These are phyloP conservation scores for Brachyptera risi DNA, from an alignment of 2,888 invertebrate species.

Conservation along the genomic window DNA sequence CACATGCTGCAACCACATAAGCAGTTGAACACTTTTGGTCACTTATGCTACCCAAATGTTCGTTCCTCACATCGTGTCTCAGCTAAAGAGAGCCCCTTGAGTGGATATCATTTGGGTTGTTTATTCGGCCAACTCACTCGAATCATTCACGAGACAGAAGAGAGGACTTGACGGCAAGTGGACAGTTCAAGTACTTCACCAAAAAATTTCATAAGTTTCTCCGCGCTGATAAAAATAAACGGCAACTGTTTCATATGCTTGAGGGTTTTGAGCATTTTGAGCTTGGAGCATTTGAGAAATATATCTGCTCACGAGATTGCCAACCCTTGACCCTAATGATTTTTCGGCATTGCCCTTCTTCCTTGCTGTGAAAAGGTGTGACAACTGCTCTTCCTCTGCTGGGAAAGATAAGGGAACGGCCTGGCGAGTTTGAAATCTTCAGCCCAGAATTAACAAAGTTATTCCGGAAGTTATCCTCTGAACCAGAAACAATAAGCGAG, in stretches of 20 bases:
- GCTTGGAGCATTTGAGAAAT: too few species aligned
- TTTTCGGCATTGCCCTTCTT: too few species aligned
- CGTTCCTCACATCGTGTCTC: background rate
- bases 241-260: slow-evolving; percentile 17
- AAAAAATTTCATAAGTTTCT: slow-evolving; percentile 14
- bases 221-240: slow-evolving; percentile 10
- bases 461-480: too few species aligned
- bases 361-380: too few species aligned
- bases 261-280: too few species aligned
- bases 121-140: background rate
- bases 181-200: background rate
- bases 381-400: too few species aligned
- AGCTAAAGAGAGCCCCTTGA: background rate
- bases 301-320: too few species aligned
- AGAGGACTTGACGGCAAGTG: background rate
- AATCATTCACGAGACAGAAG: background rate
- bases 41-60: background rate
- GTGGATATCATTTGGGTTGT: background rate
- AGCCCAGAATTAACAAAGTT: too few species aligned
- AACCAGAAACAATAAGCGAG: too few species aligned
- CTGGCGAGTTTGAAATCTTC: too few species aligned
- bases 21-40: background rate
- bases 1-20: background rate
- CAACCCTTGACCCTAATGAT: too few species aligned
- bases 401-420: too few species aligned